Evolutionary conservation across 2,888 invertebrate genomes (phyloP).

Genomic region (Agriotes lineatus): DNA sequence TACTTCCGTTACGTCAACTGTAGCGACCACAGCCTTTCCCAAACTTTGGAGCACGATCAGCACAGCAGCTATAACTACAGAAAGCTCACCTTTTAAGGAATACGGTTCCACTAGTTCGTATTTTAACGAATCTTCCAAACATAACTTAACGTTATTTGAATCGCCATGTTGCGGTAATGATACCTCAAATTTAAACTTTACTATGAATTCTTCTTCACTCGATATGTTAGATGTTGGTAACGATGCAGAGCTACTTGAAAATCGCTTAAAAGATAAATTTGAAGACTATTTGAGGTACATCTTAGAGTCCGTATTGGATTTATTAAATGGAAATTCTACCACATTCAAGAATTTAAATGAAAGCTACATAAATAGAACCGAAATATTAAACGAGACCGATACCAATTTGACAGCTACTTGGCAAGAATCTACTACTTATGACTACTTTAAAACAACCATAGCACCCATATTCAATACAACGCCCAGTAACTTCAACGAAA

Average conservation of each 20-base stretch:
- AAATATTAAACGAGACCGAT: background rate
- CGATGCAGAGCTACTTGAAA: background rate
- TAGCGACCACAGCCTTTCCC: conserved; percentile 23
- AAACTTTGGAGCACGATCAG: conserved; percentile 25
- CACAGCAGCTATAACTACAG: background rate
- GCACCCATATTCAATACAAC: conserved; percentile 20
- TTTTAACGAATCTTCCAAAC: background rate
- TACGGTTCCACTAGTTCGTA: background rate
- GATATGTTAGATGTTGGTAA: background rate
- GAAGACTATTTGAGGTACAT: conserved; percentile 35
- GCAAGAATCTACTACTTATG: conserved; percentile 28
- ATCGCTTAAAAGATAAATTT: conserved; percentile 7
- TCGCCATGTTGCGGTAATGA: background rate
- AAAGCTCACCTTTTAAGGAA: background rate
- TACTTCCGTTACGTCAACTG: conserved; percentile 12
- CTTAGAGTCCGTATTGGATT: background rate
- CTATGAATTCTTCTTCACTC: no score
- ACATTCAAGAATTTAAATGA: background rate
- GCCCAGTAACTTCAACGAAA: conserved; percentile 35
- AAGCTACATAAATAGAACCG: background rate
- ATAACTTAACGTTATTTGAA: background rate
- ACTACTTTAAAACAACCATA: conserved; percentile 46
- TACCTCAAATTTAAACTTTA: background rate
- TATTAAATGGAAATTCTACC: background rate
- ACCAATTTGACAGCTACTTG: conserved; percentile 8